phyloP scores from a whole-genome alignment of 2,797 vertebrate genomes.

The Podargus strigoides region DNA sequence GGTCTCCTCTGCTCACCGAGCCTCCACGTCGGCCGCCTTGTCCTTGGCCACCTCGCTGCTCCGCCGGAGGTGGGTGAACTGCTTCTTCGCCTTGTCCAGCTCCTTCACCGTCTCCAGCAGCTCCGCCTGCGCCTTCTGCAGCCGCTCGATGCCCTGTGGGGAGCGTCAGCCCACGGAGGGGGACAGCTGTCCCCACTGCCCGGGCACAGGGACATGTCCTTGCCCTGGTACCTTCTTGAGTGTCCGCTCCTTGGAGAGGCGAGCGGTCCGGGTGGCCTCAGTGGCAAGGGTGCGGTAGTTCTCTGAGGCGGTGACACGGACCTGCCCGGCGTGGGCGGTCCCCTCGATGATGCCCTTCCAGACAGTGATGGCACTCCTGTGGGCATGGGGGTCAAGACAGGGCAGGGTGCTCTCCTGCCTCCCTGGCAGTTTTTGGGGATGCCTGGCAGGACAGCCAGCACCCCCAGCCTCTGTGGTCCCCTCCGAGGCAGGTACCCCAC shows the following conservation, averaged over 20 bases:
- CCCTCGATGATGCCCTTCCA: constrained; percentile 86
- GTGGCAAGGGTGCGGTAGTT: constrained; percentile 75
- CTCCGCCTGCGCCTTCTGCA: constrained; percentile 82
- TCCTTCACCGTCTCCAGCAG: constrained; percentile 84
- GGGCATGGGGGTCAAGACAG: fast-evolving
- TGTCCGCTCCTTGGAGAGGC: constrained; percentile 79
- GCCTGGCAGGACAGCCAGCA: background rate
- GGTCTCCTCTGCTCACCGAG: constrained; percentile 67
- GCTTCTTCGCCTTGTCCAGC: constrained; percentile 83
- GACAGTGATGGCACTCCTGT: constrained; percentile 78
- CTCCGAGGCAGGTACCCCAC: fast-evolving
- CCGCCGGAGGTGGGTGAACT: constrained; percentile 80
- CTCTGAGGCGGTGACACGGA: constrained; percentile 77
- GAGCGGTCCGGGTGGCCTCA: constrained; percentile 72
- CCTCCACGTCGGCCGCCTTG: constrained; percentile 83
- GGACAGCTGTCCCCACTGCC: background rate
- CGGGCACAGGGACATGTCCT: background rate
- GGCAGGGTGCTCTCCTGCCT: background rate
- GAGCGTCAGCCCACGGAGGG: fast-evolving
- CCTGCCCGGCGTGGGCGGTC: constrained; percentile 72
- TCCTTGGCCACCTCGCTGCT: constrained; percentile 79
- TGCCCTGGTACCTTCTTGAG: constrained; percentile 75
- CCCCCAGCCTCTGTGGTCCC: fast-evolving
- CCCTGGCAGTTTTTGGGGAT: background rate
- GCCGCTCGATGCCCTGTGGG: constrained; percentile 79